Conservation (phyloP, 2,113 vertebrate species). For the Tragulus kanchil region DNA sequence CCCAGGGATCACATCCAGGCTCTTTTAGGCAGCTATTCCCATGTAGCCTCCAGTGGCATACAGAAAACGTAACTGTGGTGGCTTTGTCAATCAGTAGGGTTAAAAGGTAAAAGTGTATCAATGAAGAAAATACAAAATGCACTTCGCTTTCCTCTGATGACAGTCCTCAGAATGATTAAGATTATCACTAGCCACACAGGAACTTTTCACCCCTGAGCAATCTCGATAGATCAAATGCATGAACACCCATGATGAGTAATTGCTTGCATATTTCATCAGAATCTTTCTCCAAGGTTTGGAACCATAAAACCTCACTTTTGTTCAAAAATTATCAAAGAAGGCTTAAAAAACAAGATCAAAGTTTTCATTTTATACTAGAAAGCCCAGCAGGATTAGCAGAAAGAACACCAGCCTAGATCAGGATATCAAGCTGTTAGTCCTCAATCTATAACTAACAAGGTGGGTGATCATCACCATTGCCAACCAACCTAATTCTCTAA, state of each 20-base stretch:
- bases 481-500: not conserved
- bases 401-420: not conserved
- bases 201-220: constrained; percentile 39
- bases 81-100: constrained; percentile 58
- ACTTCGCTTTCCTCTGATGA: constrained; percentile 67
- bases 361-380: constrained; percentile 30
- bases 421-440: not conserved
- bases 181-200: constrained; percentile 31
- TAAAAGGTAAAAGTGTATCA: constrained; percentile 70
- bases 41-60: no score
- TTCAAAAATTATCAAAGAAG: constrained; percentile 31
- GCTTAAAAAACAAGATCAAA: not conserved
- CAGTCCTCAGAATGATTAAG: constrained; percentile 56
- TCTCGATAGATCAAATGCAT: constrained; percentile 22
- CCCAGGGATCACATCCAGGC: no score
- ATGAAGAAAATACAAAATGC: constrained; percentile 65
- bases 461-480: not conserved
- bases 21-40: no score
- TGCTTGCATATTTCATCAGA: constrained; percentile 46
- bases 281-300: constrained; percentile 6
- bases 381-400: not conserved
- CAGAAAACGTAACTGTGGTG: not conserved
- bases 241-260: not conserved
- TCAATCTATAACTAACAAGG: not conserved
- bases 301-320: not conserved